Base-by-base conservation (phyloP, 2,888 invertebrate species). In the Drosophila paramelanica region DNA sequence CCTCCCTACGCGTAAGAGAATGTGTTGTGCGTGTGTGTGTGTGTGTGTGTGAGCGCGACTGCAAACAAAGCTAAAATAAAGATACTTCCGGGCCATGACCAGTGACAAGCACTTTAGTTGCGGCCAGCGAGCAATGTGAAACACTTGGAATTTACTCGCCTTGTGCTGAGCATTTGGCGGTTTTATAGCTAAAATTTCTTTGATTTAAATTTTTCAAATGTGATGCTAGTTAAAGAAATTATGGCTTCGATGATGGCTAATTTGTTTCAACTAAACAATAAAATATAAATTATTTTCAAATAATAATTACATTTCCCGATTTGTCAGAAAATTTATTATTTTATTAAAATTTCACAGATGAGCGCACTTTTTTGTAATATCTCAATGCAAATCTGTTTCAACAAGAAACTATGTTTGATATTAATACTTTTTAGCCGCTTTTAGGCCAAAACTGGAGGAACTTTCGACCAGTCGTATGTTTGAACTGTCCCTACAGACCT, bases 41-140 rank as follows among this genome's bases (percentile, higher is more conserved):
- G 53, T 33, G 65, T 52, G 56, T 62, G 64, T 49, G 47, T 27
- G 53, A 55, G 67, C 43, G 67, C 27, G 56, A 73, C 76, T 72
- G 81, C 83, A 81, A 83, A 83, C 86, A 84, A 72, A 85, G 85
- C 83, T 85, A 85, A 84, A 84, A 84, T 84, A 84, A 84, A 84
- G 85, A 84, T 85, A 84, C 83, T 84, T 84, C 83, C 83, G 83
- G 82, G 67, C 83, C 83, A 73, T 81, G 85, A 79, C 83, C 83
- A 85, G 85, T 84, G 83, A 83, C 83, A 83, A 84, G 83, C 83
- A 83, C 85, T 83, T 83, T 83, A 82, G 86, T 71, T 84, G 86
- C 68, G 81, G 84, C 86, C 65, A 75, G 45, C 79, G 70, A 76
- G 79, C 81, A 86, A 84, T 71, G 73, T 71, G 70, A 79, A 59